Conservation (phyloP, 2,888 invertebrate genomes). For the Icerya purchasi region DNA sequence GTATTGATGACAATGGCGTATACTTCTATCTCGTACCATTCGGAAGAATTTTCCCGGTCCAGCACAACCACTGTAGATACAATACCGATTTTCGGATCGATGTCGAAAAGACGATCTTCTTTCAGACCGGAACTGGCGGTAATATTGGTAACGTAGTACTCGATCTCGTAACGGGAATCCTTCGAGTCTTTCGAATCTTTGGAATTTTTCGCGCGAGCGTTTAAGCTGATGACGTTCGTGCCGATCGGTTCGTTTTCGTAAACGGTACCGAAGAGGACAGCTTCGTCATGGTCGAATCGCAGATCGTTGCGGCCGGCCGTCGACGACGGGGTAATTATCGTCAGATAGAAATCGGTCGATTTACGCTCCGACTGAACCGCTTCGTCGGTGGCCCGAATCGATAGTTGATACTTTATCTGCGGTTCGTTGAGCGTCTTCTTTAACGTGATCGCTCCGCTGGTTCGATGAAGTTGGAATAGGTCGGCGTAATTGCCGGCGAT, state of each 20-base stretch:
- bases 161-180: constrained; percentile 35
- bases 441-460: constrained; percentile 49
- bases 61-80: constrained; percentile 62
- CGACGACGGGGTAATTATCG: constrained; percentile 46
- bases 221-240: constrained; percentile 60
- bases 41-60: constrained; percentile 64
- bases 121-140: constrained; percentile 39
- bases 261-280: constrained; percentile 51
- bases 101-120: constrained; percentile 74
- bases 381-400: constrained; percentile 75
- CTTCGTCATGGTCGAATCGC: constrained; percentile 29
- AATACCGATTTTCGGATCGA: constrained; percentile 71
- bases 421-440: constrained; percentile 32
- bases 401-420: constrained; percentile 57
- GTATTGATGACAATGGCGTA: constrained; percentile 58
- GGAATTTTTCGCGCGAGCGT: constrained; percentile 42
- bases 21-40: constrained; percentile 62
- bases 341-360: constrained; percentile 68
- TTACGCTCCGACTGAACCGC: constrained; percentile 71
- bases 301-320: constrained; percentile 25
- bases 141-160: constrained; percentile 54
- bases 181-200: too few relatives aligned
- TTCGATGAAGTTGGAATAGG: constrained; percentile 58
- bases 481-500: constrained; percentile 53
- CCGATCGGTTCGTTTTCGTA: constrained; percentile 76